Percentiles rank a stretch among this genome's conserved stretches.
These are phyloP conservation scores for Caenorhabditis sp. DNA, from an alignment of 2,888 invertebrate species.

Conservation along the genomic window DNA sequence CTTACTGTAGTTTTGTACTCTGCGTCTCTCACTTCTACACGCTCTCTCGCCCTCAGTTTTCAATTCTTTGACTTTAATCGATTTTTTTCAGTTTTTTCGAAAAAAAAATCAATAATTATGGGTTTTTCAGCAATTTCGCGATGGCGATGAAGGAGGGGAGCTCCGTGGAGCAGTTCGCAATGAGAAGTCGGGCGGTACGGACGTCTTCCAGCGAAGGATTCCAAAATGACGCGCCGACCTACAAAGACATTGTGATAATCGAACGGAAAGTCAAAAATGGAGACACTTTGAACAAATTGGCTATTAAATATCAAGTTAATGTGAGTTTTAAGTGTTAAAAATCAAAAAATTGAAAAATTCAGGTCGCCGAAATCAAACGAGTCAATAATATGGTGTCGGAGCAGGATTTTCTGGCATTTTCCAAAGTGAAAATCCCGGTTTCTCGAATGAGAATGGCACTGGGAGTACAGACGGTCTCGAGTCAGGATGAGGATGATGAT, in stretches of 20 bases:
- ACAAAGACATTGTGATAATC: constrained; percentile 73
- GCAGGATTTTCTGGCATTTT: constrained; percentile 77
- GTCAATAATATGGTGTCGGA: constrained; percentile 80
- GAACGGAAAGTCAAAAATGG: constrained; percentile 78
- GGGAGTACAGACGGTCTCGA: constrained; percentile 60
- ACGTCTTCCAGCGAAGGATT: constrained; percentile 66
- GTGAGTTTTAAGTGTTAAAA: constrained; percentile 61
- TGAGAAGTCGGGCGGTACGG: constrained; percentile 67
- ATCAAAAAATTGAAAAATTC: constrained; percentile 11
- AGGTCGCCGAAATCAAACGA: constrained; percentile 81
- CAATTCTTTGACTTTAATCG: background rate
- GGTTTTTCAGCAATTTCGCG: background rate
- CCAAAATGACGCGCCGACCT: constrained; percentile 60
- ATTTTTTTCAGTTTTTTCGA: constrained; percentile 2
- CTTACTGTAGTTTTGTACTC: background rate
- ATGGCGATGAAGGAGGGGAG: constrained; percentile 58
- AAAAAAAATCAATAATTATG: constrained; percentile 6
- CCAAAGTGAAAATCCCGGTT: constrained; percentile 78
- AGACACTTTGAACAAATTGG: constrained; percentile 80
- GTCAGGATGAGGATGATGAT: constrained; percentile 58
- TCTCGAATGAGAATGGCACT: constrained; percentile 73
- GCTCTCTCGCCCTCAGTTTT: background rate
- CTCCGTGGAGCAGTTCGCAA: constrained; percentile 65
- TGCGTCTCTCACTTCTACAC: background rate
- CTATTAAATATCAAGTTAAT: constrained; percentile 80